These are phyloP conservation scores for Cochlearius cochlearius DNA, from an alignment of 2,113 vertebrate genomes.

Conservation along the genomic window DNA sequence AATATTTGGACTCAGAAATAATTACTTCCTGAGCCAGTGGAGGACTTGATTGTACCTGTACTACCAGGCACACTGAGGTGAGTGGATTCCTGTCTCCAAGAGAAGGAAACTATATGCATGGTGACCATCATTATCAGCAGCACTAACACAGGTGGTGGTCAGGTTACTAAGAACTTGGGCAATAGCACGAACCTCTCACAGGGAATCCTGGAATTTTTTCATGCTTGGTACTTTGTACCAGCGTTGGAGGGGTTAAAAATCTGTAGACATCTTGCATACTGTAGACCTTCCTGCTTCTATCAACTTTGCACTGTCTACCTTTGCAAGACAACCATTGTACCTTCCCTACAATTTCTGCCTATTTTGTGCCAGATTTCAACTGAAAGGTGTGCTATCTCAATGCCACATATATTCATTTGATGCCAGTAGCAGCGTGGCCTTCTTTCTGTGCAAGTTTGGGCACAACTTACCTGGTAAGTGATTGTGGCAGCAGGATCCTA, in stretches of 20 bases:
- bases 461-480: background rate
- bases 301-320: background rate
- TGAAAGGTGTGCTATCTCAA: background rate
- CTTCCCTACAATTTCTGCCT: background rate
- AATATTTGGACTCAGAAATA: background rate
- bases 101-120: background rate
- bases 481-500: background rate
- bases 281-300: background rate
- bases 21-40: background rate
- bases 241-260: background rate
- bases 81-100: background rate
- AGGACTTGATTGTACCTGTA: background rate
- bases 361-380: background rate
- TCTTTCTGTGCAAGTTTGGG: background rate
- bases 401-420: background rate
- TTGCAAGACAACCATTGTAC: background rate
- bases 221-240: background rate
- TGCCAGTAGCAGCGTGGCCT: background rate
- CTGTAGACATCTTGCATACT: background rate
- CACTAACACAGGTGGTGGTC: background rate
- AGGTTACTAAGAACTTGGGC: background rate
- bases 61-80: background rate
- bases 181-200: background rate
- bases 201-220: background rate
- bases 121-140: background rate